Conservation (phyloP, 23 tunicate genomes). For the Styela clava region DNA sequence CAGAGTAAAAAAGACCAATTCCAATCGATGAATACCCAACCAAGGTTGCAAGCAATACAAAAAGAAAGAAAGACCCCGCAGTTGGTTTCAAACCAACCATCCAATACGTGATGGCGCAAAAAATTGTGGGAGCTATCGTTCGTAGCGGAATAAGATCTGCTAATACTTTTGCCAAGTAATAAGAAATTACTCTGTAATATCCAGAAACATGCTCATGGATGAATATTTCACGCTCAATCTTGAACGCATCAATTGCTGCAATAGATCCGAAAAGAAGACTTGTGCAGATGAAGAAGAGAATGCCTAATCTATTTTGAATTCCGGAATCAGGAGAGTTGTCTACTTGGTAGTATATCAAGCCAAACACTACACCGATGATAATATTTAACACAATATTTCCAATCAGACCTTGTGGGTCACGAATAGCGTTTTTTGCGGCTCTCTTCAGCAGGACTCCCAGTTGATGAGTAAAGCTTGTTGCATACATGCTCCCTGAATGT, state of each 20-base stretch:
- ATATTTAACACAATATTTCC: constrained; percentile 71
- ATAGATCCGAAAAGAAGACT: constrained; percentile 70
- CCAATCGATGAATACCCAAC: constrained; percentile 63
- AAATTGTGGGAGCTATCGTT: constrained; percentile 71
- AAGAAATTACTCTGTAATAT: constrained; percentile 71
- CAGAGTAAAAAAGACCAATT: constrained; percentile 78
- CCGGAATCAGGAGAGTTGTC: constrained; percentile 68
- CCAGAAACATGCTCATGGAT: constrained; percentile 86
- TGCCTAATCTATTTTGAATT: constrained; percentile 91
- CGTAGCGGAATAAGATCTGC: constrained; percentile 93
- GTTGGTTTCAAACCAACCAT: constrained; percentile 90
- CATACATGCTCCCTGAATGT: constrained; percentile 16
- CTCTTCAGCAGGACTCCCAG: constrained; percentile 49
- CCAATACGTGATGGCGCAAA: constrained; percentile 86
- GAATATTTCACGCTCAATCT: constrained; percentile 70
- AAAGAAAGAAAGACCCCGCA: constrained; percentile 60
- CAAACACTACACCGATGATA: constrained; percentile 77
- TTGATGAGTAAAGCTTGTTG: constrained; percentile 69
- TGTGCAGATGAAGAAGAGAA: constrained; percentile 82
- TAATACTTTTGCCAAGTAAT: constrained; percentile 64
- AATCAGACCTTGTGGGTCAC: constrained; percentile 73
- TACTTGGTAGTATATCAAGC: constrained; percentile 76
- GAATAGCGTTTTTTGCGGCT: constrained; percentile 52
- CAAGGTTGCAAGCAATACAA: constrained; percentile 48
- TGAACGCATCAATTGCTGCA: constrained; percentile 72